These are phyloP conservation scores for Drosophila bipectinata DNA, from an alignment of 1,140 invertebrate species.

Conservation along the genomic window DNA sequence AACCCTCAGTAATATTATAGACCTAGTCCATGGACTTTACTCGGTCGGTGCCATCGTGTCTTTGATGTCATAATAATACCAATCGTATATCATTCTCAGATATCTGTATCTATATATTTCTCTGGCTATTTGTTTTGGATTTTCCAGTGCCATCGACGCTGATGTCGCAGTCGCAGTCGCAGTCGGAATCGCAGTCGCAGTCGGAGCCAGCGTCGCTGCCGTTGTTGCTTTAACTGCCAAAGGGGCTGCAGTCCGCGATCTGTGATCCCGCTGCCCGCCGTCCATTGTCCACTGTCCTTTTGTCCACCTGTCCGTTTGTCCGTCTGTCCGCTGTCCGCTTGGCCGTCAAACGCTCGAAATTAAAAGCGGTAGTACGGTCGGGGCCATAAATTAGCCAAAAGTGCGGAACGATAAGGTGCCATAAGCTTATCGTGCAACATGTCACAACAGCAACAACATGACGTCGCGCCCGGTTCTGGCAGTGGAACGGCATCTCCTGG, in stretches of 20 bases:
- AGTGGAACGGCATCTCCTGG: background rate
- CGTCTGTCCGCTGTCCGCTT: background rate
- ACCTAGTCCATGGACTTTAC: background rate
- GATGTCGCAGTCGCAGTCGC: constrained; percentile 23
- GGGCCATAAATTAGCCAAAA: constrained; percentile 19
- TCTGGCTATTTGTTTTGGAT: background rate
- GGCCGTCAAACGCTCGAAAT: background rate
- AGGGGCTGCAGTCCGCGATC: constrained; percentile 12
- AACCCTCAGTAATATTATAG: background rate
- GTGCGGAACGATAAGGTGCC: constrained; percentile 10
- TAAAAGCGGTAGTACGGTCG: constrained; percentile 1
- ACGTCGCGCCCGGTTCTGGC: constrained; percentile 1
- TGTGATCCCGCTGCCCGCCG: constrained; percentile 5
- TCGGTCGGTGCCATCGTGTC: background rate
- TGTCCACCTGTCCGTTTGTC: background rate
- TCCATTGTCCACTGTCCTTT: background rate
- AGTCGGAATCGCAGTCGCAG: background rate
- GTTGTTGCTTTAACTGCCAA: constrained; percentile 42
- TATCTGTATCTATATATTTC: constrained; percentile 8
- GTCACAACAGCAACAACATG: constrained; percentile 32
- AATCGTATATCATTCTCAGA: constrained; percentile 11
- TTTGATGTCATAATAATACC: background rate
- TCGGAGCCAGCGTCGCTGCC: constrained; percentile 27
- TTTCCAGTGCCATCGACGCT: constrained; percentile 33
- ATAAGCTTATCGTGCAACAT: constrained; percentile 8